Evolutionary conservation across 2,797 vertebrate genomes (phyloP).

Genomic region (Spondyliosoma cantharus): DNA sequence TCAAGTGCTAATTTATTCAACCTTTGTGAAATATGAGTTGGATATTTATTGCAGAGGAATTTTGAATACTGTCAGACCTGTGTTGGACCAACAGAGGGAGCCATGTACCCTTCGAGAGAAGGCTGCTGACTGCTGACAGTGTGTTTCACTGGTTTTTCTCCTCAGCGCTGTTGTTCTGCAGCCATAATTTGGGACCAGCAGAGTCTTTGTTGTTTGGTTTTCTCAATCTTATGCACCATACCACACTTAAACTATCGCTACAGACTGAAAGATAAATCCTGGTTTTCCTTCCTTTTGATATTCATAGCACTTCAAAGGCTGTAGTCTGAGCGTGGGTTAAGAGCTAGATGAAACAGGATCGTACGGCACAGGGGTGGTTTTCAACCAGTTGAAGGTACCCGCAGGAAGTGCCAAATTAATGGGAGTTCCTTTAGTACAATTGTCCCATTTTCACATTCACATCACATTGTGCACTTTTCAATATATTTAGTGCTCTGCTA

Average conservation of each 20-base stretch:
- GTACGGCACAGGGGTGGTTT: conserved; percentile 21
- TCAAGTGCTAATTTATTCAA: neutral
- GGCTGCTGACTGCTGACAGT: too few species aligned
- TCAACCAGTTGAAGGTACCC: conserved; percentile 26
- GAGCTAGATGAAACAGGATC: conserved; percentile 37
- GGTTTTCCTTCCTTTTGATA: conserved; percentile 31
- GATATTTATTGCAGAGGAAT: conserved; percentile 5
- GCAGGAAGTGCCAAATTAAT: conserved; percentile 43
- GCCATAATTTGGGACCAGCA: conserved; percentile 24
- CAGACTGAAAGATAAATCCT: conserved; percentile 12
- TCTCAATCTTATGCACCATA: conserved; percentile 29
- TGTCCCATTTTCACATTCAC: conserved; percentile 29
- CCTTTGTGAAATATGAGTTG: neutral
- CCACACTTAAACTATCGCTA: conserved; percentile 8
- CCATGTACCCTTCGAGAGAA: conserved; percentile 45
- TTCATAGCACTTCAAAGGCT: conserved; percentile 29
- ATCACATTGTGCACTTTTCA: conserved; percentile 34
- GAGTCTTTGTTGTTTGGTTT: conserved; percentile 27
- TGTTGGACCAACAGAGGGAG: conserved; percentile 73
- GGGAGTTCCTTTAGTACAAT: conserved; percentile 25
- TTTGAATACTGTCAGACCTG: neutral
- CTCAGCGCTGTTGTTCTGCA: conserved; percentile 32
- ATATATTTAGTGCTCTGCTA: conserved; percentile 44
- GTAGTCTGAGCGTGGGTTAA: conserved; percentile 30
- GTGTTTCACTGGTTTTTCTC: conserved; percentile 11